These are phyloP conservation scores for Xenopus tropicalis DNA, from an alignment of 2,113 vertebrate genomes.

Conservation along the genomic window DNA sequence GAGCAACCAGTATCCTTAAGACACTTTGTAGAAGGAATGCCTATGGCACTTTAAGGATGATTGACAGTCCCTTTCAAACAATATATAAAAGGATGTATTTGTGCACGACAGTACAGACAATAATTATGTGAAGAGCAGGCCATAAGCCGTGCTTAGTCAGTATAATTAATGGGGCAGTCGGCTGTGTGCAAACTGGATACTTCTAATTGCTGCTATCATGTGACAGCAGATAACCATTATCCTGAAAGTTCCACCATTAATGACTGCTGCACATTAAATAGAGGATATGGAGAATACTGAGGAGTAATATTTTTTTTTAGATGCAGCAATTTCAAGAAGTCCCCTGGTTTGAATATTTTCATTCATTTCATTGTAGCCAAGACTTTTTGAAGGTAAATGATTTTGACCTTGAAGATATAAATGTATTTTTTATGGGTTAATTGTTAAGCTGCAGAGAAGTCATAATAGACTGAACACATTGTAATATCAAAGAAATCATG, in stretches of 20 bases:
- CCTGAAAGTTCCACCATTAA: constrained; percentile 6
- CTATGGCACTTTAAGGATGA: constrained; percentile 9
- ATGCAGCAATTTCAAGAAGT: not conserved
- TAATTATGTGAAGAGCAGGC: constrained; percentile 32
- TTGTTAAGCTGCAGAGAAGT: too few relatives aligned
- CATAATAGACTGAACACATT: too few relatives aligned
- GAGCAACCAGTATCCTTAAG: constrained; percentile 14
- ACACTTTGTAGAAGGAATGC: constrained; percentile 5
- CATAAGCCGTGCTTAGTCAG: constrained; percentile 7
- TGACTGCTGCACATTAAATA: not conserved
- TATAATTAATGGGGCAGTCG: constrained; percentile 27
- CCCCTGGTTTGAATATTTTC: not conserved
- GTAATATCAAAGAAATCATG: too few relatives aligned
- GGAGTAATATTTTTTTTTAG: not conserved
- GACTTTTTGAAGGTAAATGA: not conserved
- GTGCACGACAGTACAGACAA: constrained; percentile 15
- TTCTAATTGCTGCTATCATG: constrained; percentile 25
- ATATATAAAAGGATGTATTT: constrained; percentile 14
- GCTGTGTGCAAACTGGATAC: constrained; percentile 33
- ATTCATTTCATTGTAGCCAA: not conserved
- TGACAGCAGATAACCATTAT: constrained; percentile 3
- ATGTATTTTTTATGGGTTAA: too few relatives aligned
- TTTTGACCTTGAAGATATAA: constrained; percentile 10
- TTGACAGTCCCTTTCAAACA: constrained; percentile 22
- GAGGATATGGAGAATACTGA: not conserved